These are phyloP conservation scores for Lota lota DNA, from an alignment of 2,113 vertebrate species.

Conservation along the genomic window DNA sequence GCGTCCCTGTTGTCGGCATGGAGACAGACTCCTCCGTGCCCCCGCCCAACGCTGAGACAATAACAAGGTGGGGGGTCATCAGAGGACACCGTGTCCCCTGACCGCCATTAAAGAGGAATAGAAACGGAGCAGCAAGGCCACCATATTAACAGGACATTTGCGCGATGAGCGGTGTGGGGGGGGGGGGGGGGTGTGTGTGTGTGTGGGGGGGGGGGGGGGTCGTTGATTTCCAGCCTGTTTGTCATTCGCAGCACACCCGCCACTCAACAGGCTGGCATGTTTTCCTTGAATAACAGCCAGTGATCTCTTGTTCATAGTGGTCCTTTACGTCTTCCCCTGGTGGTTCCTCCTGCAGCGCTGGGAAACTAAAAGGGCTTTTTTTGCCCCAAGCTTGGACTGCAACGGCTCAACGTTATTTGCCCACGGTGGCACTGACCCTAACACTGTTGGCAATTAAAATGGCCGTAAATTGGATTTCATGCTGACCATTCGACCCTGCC, in stretches of 20 bases:
- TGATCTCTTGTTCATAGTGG: conserved; percentile 31
- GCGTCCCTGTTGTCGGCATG: too few species aligned
- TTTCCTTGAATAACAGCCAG: conserved; percentile 33
- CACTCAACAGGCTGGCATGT: conserved; percentile 22
- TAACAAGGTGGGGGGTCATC: conserved; percentile 13
- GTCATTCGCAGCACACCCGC: conserved; percentile 57
- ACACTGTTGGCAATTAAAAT: too few species aligned
- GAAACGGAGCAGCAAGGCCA: conserved; percentile 40
- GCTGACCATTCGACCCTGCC: too few species aligned
- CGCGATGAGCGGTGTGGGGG: conserved; percentile 44
- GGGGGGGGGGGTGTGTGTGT: conserved; percentile 14
- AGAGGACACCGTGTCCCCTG: conserved; percentile 13
- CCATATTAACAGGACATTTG: conserved; percentile 63
- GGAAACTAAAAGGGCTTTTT: too few species aligned
- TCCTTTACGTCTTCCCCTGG: background rate
- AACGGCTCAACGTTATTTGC: too few species aligned
- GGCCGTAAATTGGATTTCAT: too few species aligned
- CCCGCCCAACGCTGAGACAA: background rate
- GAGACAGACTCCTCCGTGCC: background rate
- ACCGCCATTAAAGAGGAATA: conserved; percentile 52
- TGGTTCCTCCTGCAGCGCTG: too few species aligned
- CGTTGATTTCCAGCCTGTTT: conserved; percentile 58
- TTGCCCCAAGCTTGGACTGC: too few species aligned
- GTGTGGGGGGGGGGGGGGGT: conserved; percentile 30
- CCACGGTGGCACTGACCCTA: too few species aligned